Evolutionary conservation across 92 coral and sea anemone species (phyloP).

Genomic region (Siderastrea siderea): DNA sequence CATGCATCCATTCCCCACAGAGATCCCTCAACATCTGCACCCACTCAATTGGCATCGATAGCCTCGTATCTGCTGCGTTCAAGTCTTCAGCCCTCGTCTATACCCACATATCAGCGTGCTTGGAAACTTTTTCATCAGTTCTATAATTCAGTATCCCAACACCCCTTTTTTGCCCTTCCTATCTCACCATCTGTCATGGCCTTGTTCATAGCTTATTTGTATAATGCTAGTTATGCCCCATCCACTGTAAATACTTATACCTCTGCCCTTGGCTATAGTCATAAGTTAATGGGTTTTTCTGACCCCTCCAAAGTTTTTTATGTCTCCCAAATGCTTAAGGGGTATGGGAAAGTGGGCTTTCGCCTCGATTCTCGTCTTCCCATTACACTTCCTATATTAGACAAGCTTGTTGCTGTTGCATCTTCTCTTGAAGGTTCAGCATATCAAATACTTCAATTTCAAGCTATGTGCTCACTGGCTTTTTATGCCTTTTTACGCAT

Average conservation of each 20-base stretch:
- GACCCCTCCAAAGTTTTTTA: no score
- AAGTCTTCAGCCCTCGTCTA: no score
- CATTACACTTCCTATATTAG: slow-evolving; percentile 53
- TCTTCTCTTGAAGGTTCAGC: background rate
- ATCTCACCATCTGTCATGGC: slow-evolving; percentile 63
- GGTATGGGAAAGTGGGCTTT: slow-evolving; percentile 52
- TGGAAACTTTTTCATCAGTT: background rate
- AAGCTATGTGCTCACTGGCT: background rate
- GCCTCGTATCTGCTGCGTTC: slow-evolving; percentile 8
- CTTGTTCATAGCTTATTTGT: slow-evolving; percentile 71
- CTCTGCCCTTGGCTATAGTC: no score
- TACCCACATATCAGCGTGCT: no score
- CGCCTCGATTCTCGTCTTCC: slow-evolving; percentile 63
- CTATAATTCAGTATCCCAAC: background rate
- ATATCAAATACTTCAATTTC: background rate
- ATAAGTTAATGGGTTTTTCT: no score
- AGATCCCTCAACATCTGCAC: background rate
- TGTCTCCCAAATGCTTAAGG: slow-evolving; percentile 23
- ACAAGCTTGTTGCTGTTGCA: background rate
- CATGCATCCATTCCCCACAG: background rate
- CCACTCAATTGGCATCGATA: slow-evolving; percentile 6
- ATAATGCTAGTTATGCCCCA: slow-evolving; percentile 53
- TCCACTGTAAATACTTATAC: background rate
- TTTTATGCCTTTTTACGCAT: no score
- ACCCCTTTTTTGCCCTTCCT: slow-evolving; percentile 32